A percentile compares a stretch with the other conserved stretches of the same genome.
phyloP scores from a whole-genome alignment of 2,113 vertebrate species.

The Oxyura jamaicensis region DNA sequence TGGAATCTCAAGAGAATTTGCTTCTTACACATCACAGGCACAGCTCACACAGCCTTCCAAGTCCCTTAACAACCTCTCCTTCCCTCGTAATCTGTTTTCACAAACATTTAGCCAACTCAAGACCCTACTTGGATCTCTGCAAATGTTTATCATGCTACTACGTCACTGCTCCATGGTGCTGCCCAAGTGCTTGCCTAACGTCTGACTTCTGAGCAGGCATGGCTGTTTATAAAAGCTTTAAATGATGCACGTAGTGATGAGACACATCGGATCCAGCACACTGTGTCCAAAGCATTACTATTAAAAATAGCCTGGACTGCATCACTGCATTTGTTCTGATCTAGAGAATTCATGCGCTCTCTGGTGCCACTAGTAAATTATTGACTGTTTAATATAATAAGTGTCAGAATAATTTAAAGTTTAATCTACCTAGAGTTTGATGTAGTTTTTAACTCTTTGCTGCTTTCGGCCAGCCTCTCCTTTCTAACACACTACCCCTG shows the following conservation, averaged over 20 bases:
- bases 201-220: constrained; percentile 11
- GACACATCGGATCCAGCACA: background rate
- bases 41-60: background rate
- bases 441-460: background rate
- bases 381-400: constrained; percentile 34
- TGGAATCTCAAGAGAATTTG: constrained; percentile 22
- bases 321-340: constrained; percentile 30
- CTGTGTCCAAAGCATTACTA: constrained; percentile 21
- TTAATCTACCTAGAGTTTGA: background rate
- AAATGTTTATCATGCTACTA: constrained; percentile 46
- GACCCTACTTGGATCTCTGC: constrained; percentile 55
- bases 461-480: background rate
- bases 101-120: constrained; percentile 58
- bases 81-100: constrained; percentile 79
- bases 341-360: background rate
- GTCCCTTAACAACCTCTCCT: constrained; percentile 21
- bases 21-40: constrained; percentile 27
- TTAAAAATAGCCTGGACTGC: constrained; percentile 42
- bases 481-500: background rate
- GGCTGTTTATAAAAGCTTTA: constrained; percentile 51
- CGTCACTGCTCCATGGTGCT: constrained; percentile 44
- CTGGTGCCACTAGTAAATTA: constrained; percentile 30
- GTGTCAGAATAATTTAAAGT: constrained; percentile 37
- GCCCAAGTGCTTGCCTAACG: constrained; percentile 9
- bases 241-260: constrained; percentile 23